Conservation (phyloP, 2,888 invertebrate genomes). For the Strigamia crassipes region DNA sequence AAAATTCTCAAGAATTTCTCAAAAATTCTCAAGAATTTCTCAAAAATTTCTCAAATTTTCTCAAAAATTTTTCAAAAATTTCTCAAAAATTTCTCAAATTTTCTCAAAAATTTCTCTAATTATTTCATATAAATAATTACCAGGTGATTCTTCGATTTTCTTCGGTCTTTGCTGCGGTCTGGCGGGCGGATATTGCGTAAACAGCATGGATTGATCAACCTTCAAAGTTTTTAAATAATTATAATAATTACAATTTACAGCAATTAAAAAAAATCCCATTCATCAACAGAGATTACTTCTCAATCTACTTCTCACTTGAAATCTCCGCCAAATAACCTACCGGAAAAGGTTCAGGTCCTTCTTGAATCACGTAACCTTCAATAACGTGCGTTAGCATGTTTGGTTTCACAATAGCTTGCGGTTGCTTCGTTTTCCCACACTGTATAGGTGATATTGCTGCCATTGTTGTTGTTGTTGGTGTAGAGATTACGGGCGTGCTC, state of each 20-base stretch:
- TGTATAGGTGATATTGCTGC: constrained; percentile 50
- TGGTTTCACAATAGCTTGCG: constrained; percentile 89
- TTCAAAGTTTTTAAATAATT: constrained; percentile 47
- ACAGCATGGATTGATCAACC: constrained; percentile 69
- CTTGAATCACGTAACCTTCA: constrained; percentile 95
- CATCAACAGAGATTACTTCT: no score
- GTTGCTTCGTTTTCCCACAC: constrained; percentile 51
- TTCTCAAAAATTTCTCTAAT: not conserved
- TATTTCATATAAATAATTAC: constrained; percentile 61
- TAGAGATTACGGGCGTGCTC: not conserved
- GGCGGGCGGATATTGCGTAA: constrained; percentile 61
- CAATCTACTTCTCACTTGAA: no score
- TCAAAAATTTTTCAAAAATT: no score
- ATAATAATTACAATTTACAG: constrained; percentile 26
- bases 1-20: no score
- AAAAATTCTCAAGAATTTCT: no score
- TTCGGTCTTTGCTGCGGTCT: constrained; percentile 52
- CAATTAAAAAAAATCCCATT: not conserved
- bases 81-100: no score
- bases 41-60: no score
- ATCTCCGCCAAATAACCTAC: constrained; percentile 54
- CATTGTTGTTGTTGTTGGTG: constrained; percentile 53
- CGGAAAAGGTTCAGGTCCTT: constrained; percentile 67
- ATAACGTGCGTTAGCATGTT: constrained; percentile 95
- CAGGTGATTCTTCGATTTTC: constrained; percentile 72